phyloP scores from a whole-genome alignment of 2,797 vertebrate species.

The Urocyon cinereoargenteus region DNA sequence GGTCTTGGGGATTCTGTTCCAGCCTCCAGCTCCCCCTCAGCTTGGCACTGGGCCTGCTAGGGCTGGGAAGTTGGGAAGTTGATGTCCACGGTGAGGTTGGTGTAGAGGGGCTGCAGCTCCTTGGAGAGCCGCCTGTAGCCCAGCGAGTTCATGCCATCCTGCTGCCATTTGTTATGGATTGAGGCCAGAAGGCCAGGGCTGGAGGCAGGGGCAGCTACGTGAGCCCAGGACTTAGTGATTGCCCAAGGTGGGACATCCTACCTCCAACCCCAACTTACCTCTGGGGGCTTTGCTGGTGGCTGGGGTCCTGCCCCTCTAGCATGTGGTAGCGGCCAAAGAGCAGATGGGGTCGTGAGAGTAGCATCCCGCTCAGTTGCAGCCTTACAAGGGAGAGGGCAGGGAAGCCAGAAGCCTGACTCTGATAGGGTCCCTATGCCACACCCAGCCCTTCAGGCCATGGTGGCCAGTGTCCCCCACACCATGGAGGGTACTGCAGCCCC shows the following conservation, averaged over 20 bases:
- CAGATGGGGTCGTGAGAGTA: not conserved
- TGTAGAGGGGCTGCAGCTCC: conserved; percentile 88
- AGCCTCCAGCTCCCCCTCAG: not conserved
- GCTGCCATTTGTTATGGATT: conserved; percentile 89
- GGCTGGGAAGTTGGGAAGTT: conserved; percentile 82
- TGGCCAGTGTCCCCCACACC: too few species aligned
- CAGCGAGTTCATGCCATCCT: conserved; percentile 89
- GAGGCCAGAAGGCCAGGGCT: conserved; percentile 92
- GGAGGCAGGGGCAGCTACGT: rapidly evolving
- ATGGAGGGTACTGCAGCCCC: not conserved
- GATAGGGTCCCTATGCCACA: not conserved
- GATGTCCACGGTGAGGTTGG: conserved; percentile 92
- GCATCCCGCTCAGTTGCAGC: not conserved
- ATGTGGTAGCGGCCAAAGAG: conserved; percentile 91
- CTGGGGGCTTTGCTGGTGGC: conserved; percentile 90
- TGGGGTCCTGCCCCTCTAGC: conserved; percentile 92
- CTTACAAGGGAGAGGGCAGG: not conserved
- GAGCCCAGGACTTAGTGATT: too few species aligned
- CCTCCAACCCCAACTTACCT: conserved; percentile 83
- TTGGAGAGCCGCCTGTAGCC: conserved; percentile 89
- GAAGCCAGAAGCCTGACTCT: not conserved
- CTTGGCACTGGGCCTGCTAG: not conserved
- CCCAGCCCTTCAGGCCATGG: not conserved
- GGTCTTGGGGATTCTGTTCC: not conserved
- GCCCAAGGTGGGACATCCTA: not conserved